phyloP scores from a whole-genome alignment of 2,888 invertebrate genomes.

The Brenthis daphne region DNA sequence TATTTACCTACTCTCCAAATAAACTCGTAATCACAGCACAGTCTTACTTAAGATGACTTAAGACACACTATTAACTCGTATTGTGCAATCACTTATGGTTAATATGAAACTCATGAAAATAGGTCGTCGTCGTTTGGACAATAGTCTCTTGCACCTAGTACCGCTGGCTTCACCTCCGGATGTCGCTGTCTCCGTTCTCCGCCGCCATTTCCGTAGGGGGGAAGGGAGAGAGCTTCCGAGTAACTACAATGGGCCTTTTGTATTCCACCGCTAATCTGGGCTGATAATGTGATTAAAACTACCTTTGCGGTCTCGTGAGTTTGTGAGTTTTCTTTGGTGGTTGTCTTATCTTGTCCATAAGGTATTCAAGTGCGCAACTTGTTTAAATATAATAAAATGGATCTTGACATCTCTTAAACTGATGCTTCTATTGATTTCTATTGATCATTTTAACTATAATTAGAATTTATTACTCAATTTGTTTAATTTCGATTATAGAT shows the following conservation, averaged over 20 bases:
- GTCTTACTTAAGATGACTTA: slow-evolving; percentile 1
- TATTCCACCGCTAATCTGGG: slow-evolving; percentile 72
- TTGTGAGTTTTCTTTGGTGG: slow-evolving; percentile 12
- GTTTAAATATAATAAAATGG: too few relatives aligned
- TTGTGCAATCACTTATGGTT: slow-evolving; percentile 13
- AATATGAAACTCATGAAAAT: slow-evolving; percentile 39
- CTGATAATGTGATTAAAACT: slow-evolving; percentile 67
- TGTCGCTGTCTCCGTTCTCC: slow-evolving; percentile 73
- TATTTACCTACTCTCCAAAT: too few relatives aligned
- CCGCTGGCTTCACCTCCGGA: slow-evolving; percentile 70
- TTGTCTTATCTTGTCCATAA: background rate
- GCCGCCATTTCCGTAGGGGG: slow-evolving; percentile 67
- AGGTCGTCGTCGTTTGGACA: slow-evolving; percentile 50
- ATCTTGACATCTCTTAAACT: too few relatives aligned
- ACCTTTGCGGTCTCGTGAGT: slow-evolving; percentile 36
- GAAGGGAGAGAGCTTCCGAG: slow-evolving; percentile 49
- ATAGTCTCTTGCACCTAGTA: slow-evolving; percentile 50
- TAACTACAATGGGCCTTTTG: slow-evolving; percentile 73
- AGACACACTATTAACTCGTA: background rate
- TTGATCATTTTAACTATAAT: too few relatives aligned
- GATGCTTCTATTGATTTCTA: too few relatives aligned
- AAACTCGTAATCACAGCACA: background rate
- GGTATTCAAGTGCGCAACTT: background rate
- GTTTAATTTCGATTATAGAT: too few relatives aligned
- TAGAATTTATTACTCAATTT: too few relatives aligned